These are phyloP conservation scores for Chaetura pelagica DNA, from an alignment of 2,113 vertebrate species.

Conservation along the genomic window DNA sequence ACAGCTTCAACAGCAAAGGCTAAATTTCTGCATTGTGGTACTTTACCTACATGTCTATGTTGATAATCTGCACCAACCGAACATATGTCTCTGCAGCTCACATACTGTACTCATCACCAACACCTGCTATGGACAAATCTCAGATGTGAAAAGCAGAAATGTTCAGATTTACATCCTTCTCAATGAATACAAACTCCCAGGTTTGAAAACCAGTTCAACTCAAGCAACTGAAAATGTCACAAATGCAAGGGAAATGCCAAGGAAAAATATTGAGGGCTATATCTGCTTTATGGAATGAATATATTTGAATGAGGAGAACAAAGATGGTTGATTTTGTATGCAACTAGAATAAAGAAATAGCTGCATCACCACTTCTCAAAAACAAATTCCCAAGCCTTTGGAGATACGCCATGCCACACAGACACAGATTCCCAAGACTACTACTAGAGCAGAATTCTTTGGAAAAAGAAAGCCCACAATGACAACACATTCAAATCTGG, in stretches of 20 bases:
- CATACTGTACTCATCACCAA: not conserved
- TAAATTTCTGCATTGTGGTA: not conserved
- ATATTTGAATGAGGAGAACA: slow-evolving; percentile 13
- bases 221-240: not conserved
- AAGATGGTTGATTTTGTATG: slow-evolving; percentile 54
- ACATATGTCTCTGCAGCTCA: not conserved
- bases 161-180: not conserved
- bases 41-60: not conserved
- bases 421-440: not conserved
- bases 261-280: not conserved
- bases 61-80: not conserved
- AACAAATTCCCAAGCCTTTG: slow-evolving; percentile 22
- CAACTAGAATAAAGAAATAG: slow-evolving; percentile 40
- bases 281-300: slow-evolving; percentile 14
- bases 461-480: not conserved
- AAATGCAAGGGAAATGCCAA: not conserved
- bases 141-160: not conserved
- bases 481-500: not conserved
- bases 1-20: not conserved
- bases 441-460: slow-evolving; percentile 31
- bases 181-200: not conserved
- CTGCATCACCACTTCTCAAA: slow-evolving; percentile 45
- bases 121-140: not conserved
- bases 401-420: slow-evolving; percentile 31
- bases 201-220: not conserved